These are phyloP conservation scores for Sphenodon punctatus DNA, from an alignment of 2,797 vertebrate species.

Conservation along the genomic window DNA sequence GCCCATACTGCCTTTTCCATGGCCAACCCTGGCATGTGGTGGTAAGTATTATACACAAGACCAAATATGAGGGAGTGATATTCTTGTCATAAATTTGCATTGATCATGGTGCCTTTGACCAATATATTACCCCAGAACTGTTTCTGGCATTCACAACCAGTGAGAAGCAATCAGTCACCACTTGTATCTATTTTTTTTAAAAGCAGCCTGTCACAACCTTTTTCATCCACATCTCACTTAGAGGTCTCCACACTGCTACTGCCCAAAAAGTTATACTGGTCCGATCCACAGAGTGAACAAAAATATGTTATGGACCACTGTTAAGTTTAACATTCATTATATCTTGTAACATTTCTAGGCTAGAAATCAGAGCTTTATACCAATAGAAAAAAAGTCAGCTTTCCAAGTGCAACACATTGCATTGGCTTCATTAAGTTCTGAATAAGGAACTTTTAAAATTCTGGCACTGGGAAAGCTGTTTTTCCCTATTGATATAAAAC, in stretches of 20 bases:
- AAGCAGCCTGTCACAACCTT: background rate
- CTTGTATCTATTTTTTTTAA: background rate
- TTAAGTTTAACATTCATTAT: background rate
- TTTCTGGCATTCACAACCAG: background rate
- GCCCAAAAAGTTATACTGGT: background rate
- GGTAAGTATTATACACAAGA: background rate
- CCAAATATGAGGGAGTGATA: background rate
- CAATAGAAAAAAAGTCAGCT: background rate
- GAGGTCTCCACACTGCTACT: background rate
- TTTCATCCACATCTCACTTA: background rate
- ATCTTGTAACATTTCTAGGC: background rate
- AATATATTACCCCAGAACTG: background rate
- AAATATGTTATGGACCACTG: background rate
- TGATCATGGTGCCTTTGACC: background rate
- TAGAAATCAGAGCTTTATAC: background rate
- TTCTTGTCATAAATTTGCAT: accelerated
- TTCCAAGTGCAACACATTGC: background rate
- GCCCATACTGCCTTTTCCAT: too few species aligned
- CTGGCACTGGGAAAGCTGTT: background rate
- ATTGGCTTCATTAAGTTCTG: background rate
- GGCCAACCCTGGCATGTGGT: too few species aligned
- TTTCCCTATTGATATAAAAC: too few species aligned
- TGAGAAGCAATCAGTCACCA: background rate
- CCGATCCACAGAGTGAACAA: background rate
- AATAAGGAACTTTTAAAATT: too few species aligned